Evolutionary conservation across 1,140 invertebrate genomes (phyloP), one percentile per base, ranked within the genome.

Genomic region (Eurosta solidaginis): DNA sequence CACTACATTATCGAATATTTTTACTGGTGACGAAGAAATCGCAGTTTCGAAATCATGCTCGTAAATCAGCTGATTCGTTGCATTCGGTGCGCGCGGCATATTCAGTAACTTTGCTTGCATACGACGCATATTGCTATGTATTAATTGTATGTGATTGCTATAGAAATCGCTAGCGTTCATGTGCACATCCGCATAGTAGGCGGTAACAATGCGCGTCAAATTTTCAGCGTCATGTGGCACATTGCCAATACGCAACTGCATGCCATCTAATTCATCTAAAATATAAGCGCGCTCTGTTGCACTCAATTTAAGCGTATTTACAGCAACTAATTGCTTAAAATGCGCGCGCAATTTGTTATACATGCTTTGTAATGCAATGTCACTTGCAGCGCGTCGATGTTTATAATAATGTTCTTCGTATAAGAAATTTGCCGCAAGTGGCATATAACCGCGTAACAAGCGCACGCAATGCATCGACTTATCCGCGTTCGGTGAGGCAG

Each of bases 161-260:
- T 81, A 82, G 68, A 82, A 83, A 22, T 81, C 76, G 14, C 49
- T 68, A 0, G 4, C 25, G 3, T 80, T 79, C 25, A 81, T 52
- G 3, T 76, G n/a, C 22, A 83, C 25, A 9, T 79, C 44, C 22
- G 63, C 40, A 54, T 83, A 83, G 44, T 82, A 81, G 0, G 36
- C n/a, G 0, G 3, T 29, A 1, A 84, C 27, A 42, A 81, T 68
- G 22, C 4, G 6, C 10, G 59, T 68, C 22, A 68, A 5, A 49
- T 76, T 49, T 2, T 42, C 78, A 1, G 81, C 36, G 0, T 27
- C 49, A 9, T 36, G 6, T 0, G 83, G 83, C 10, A 84, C 49
- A 50, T 84, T 84, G 75, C 82, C 82, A 78, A 84, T 82, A 68
- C 82, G 83, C 0, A 84, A 68, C 54, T 78, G 78, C 79, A 83